Evolutionary conservation across 2,797 vertebrate genomes (phyloP), one percentile per base, ranked within the genome.

Genomic region (Holocentrus rufus): DNA sequence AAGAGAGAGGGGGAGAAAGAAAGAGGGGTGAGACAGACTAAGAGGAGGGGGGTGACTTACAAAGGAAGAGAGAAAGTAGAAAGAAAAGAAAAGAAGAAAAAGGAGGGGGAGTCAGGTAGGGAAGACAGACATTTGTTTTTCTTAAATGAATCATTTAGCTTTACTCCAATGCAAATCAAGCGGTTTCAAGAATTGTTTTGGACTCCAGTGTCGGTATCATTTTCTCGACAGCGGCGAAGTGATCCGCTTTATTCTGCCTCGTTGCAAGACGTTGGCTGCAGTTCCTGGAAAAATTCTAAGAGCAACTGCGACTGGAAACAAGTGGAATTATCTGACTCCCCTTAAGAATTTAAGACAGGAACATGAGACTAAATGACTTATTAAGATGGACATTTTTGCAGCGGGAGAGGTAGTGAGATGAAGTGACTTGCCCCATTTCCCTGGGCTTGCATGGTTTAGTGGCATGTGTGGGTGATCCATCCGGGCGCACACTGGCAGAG

Each of bases 381-480:
- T 25, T 17, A 61, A 61, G 59, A 46, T 15, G 22, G 22, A 18
- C 39, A 23, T 2, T 52, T 49, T 49, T 20, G 17, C 17, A n/a
- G 5, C 18, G 4, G 5, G 47, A 49, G 44, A 27, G n/a, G n/a
- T n/a, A n/a, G n/a, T n/a, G 11, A 17, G 27, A 56, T 23, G 47
- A 60, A 56, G 60, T 47, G 65, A 75, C 67, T 62, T 72, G 68
- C 58, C 74, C 65, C 80, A 70, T 86, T 75, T 84, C 87, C 71
- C 83, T 84, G 69, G 72, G 54, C 59, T 78, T 63, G n/a, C 81
- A 74, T 72, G 64, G 77, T 82, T 25, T 52, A 79, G 76, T 69
- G 64, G 68, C 53, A 55, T 3, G 82, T 84, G 72, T 77, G 69
- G 71, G 72, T 31, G 57, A 39, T 64, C 63, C 60, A 67, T 83